phyloP scores from a whole-genome alignment of 2,797 vertebrate species.

The Masticophis lateralis region DNA sequence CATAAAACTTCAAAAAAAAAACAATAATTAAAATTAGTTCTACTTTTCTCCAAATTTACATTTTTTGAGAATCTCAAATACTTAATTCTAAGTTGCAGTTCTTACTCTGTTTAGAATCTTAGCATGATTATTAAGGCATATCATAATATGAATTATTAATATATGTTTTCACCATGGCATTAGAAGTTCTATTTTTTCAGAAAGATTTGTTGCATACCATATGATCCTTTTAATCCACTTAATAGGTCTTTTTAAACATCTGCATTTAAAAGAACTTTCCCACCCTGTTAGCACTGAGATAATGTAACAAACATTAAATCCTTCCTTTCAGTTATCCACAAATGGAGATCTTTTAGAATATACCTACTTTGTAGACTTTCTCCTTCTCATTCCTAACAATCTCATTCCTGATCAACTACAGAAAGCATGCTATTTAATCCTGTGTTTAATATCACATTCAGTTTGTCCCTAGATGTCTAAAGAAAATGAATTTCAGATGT shows the following conservation, averaged over 20 bases:
- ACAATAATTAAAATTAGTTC: not conserved
- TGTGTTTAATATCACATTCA: not conserved
- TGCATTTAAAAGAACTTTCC: constrained; percentile 16
- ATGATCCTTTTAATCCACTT: constrained; percentile 15
- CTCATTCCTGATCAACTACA: not conserved
- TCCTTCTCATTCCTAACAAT: not conserved
- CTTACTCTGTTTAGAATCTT: constrained; percentile 11
- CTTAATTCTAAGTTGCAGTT: constrained; percentile 21
- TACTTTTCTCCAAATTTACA: not conserved
- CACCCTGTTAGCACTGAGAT: not conserved
- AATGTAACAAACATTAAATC: constrained; percentile 6
- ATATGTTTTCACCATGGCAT: constrained; percentile 25
- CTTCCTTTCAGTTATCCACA: constrained; percentile 7
- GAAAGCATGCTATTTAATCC: not conserved
- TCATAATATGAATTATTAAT: constrained; percentile 28
- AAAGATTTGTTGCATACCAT: constrained; percentile 7
- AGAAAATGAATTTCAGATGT: not conserved
- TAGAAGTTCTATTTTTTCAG: constrained; percentile 24
- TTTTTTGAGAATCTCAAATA: constrained; percentile 15
- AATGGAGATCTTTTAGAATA: not conserved
- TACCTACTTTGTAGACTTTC: not conserved
- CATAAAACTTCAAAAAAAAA: not conserved
- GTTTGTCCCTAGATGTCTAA: not conserved
- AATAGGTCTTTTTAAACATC: not conserved
- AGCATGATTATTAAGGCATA: not conserved